Base-by-base conservation (phyloP, 2,797 vertebrate genomes). In the Malurus splendens region DNA sequence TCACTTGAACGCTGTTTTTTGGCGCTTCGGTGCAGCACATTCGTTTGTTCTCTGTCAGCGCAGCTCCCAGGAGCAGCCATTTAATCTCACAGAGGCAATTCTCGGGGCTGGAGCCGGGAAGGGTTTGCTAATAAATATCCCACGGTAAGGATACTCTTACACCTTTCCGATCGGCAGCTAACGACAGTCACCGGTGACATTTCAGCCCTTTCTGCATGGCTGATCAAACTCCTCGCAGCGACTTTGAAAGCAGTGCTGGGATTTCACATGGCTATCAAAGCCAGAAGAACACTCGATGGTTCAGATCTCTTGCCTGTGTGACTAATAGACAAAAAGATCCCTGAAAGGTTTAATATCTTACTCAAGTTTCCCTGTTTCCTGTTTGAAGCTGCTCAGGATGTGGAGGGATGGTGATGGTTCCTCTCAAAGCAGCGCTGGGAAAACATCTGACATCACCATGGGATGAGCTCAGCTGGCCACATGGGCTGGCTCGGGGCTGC, bases 131-230 rank as follows among this genome's bases (percentile, higher is more conserved):
- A 94, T 94, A 93, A 95, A 93, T 94, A 94, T 82, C 90, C 77
- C 87, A 62, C 0, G 1, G 79, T 82, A 88, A 66, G 75, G 54
- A 62, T 72, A 84, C 80, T 90, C 90, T 83, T 90, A 86, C 87
- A 90, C 90, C 78, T 87, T 92, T 57, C 87, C 83, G 74, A 25
- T 5, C 28, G 90, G 90, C 90, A 91, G 87, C 94, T 95, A 89
- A 94, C 91, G 90, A 77, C 82, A 62, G 85, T 91, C 83, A 90
- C 71, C 8, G 18, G 84, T 90, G 95, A 90, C 94, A 92, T 89
- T 90, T 90, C 85, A 95, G 84, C 93, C 82, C 92, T 95, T 95
- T 94, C 93, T 92, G 84, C 94, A 82, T 87, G 93, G 82, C 92
- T 96, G 94, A 93, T 90, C 93, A 86, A 86, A 62, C 57, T 65